These are phyloP conservation scores for Tylochromis polylepis DNA, from an alignment of 2,113 vertebrate species.

Conservation along the genomic window DNA sequence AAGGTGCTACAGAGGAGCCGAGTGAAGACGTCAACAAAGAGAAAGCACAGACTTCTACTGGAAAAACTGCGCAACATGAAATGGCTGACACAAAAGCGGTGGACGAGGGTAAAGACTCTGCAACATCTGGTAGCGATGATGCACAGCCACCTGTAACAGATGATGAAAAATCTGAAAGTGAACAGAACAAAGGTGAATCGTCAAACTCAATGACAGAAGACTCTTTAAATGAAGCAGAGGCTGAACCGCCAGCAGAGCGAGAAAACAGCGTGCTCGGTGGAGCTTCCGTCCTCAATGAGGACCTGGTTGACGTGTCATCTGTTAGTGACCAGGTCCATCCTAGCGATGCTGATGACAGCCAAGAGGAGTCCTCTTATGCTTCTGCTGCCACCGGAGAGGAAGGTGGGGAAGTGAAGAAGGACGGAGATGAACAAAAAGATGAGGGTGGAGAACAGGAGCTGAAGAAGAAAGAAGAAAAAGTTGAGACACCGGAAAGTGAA, in stretches of 20 bases:
- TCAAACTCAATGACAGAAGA: slow-evolving; percentile 11
- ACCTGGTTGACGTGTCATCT: slow-evolving; percentile 45
- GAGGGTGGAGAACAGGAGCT: not conserved
- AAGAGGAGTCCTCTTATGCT: slow-evolving; percentile 58
- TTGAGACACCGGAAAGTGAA: slow-evolving; percentile 21
- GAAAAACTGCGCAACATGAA: not conserved
- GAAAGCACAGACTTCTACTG: not conserved
- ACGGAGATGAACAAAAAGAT: slow-evolving; percentile 42
- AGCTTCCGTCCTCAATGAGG: slow-evolving; percentile 45
- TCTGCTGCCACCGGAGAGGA: slow-evolving; percentile 40
- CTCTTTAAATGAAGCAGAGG: slow-evolving; percentile 26
- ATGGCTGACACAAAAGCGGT: not conserved
- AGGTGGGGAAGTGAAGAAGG: slow-evolving; percentile 29
- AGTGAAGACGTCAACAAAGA: not conserved
- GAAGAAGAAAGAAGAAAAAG: not conserved
- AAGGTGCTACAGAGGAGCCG: not conserved
- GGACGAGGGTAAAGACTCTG: not conserved
- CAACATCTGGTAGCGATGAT: not conserved
- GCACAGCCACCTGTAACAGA: not conserved
- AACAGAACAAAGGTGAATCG: not conserved
- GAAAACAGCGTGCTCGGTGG: slow-evolving; percentile 39
- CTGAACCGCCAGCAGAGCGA: not conserved
- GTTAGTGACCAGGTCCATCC: slow-evolving; percentile 39
- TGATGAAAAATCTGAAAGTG: slow-evolving; percentile 1
- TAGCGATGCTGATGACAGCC: slow-evolving; percentile 48